phyloP scores from a whole-genome alignment of 1,140 invertebrate genomes.

The Palaemon carinicauda region DNA sequence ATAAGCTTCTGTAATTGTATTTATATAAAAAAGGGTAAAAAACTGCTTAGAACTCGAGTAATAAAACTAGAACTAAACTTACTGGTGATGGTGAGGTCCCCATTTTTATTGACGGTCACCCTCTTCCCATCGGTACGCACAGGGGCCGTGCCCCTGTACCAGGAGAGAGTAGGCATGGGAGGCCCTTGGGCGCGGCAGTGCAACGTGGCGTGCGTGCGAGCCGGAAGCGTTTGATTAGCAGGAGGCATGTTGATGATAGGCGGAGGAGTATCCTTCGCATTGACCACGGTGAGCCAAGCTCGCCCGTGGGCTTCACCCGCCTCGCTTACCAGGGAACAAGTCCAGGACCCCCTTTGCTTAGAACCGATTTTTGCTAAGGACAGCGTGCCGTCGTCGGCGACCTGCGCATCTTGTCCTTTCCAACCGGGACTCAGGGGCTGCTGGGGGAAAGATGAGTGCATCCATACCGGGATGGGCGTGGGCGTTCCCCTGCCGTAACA shows the following conservation, averaged over 20 bases:
- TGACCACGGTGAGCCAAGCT: slow-evolving; percentile 48
- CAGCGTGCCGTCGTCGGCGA: slow-evolving; percentile 36
- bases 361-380: not conserved
- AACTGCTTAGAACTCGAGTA: too few relatives aligned
- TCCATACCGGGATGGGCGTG: slow-evolving; percentile 79
- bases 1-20: too few relatives aligned
- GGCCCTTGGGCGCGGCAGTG: slow-evolving; percentile 49
- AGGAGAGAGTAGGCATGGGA: slow-evolving; percentile 42
- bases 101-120: slow-evolving; percentile 20
- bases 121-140: slow-evolving; percentile 32
- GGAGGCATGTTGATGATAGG: slow-evolving; percentile 48
- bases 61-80: not conserved
- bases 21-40: too few relatives aligned
- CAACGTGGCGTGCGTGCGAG: slow-evolving; percentile 38
- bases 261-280: slow-evolving; percentile 24
- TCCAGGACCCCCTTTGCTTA: slow-evolving; percentile 41
- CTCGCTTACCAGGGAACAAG: slow-evolving; percentile 49
- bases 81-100: slow-evolving; percentile 55
- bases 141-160: slow-evolving; percentile 50
- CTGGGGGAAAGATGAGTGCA: slow-evolving; percentile 68
- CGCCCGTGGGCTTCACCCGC: slow-evolving; percentile 37
- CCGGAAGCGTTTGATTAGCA: slow-evolving; percentile 49
- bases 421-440: slow-evolving; percentile 52
- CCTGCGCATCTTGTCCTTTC: slow-evolving; percentile 24
- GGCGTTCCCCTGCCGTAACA: slow-evolving; percentile 76